Evolutionary conservation across 2,888 invertebrate genomes (phyloP), one percentile per base, ranked within the genome.

Genomic region (Leptopilina syphax): DNA sequence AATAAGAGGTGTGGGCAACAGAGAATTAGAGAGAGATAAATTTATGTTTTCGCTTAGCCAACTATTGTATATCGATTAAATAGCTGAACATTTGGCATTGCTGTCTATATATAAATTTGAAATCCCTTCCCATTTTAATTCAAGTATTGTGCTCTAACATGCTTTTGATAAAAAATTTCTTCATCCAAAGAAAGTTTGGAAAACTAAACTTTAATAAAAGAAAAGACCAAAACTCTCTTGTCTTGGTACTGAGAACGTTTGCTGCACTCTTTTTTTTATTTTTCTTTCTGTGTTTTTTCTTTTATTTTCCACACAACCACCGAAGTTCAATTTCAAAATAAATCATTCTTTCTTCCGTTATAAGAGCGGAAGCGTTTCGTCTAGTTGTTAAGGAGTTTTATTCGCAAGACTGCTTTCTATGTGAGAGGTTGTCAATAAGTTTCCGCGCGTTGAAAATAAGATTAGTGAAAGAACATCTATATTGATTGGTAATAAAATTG

Each of bases 1-100:
- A 50, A 50, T 10, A 50, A 50, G 50, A 50, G 50, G 50, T 50
- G 50, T 50, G 50, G 50, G 50, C 12, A 10, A 44, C 8, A 8
- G 8, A 50, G 50, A 50, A 60, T 10, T 10, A 12, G 9, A 60
- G 50, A 77, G 63, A 60, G 79, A 70, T 34, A 80, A 80, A 85
- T 84, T 85, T 84, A 83, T 83, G 82, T 79, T 82, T 79, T 60
- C 67, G 83, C 82, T 82, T 85, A 65, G 76, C 80, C 77, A 80
- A 80, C 79, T 81, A 79, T 83, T 81, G 83, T 83, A 79, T 80
- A 81, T 83, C 80, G 81, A 83, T 79, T 83, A 70, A 73, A 78
- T 78, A 79, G 78, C 68, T 78, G 77, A 77, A 66, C 65, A 79
- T 76, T 18, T 77, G 78, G 67, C 73, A 78, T 80, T 80, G 79